Evolutionary conservation across 2,113 vertebrate genomes (phyloP).

Genomic region (Nycticorax nycticorax): DNA sequence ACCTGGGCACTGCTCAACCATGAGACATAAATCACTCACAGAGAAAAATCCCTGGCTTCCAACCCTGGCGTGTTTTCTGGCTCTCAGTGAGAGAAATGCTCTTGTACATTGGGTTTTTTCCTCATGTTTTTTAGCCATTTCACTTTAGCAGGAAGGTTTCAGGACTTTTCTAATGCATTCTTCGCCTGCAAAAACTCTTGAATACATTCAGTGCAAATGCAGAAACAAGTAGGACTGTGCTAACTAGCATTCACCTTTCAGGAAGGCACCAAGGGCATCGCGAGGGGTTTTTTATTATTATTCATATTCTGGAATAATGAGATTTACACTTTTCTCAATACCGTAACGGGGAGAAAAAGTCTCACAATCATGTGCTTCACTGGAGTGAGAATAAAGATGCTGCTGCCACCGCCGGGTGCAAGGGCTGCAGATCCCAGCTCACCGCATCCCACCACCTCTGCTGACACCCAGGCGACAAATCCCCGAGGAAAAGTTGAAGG

Average conservation of each 20-base stretch:
- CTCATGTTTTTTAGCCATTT: background rate
- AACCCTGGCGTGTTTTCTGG: background rate
- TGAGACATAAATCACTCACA: background rate
- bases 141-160: background rate
- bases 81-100: background rate
- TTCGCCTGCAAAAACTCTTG: background rate
- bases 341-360: background rate
- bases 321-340: background rate
- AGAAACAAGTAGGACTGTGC: background rate
- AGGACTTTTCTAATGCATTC: background rate
- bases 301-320: background rate
- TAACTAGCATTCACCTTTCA: background rate
- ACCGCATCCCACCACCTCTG: background rate
- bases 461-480: background rate
- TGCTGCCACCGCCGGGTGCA: background rate
- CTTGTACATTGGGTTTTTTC: rapidly evolving
- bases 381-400: constrained; percentile 42
- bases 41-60: background rate
- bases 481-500: background rate
- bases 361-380: constrained; percentile 49
- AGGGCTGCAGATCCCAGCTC: background rate
- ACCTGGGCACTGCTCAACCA: background rate
- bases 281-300: background rate
- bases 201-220: background rate
- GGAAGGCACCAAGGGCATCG: constrained; percentile 18